Conservation (phyloP, 1,140 invertebrate genomes). For the Zaprionus davidi region DNA sequence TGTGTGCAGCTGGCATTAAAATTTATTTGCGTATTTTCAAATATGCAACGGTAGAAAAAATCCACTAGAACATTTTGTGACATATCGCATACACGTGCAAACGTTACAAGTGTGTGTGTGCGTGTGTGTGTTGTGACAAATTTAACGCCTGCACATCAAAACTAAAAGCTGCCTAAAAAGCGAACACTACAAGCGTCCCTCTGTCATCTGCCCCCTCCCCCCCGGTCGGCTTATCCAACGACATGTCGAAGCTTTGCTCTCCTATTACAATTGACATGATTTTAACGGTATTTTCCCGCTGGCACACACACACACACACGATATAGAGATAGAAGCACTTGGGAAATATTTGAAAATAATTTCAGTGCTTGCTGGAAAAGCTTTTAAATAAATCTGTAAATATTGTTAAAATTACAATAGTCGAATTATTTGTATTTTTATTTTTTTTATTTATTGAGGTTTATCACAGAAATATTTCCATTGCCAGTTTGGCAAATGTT, state of each 20-base stretch:
- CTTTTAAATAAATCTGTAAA: slow-evolving; percentile 3
- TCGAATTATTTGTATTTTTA: background rate
- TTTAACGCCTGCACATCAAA: slow-evolving; percentile 71
- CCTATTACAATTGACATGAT: slow-evolving; percentile 67
- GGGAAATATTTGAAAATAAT: background rate
- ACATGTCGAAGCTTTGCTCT: slow-evolving; percentile 51
- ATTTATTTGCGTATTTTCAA: slow-evolving; percentile 71
- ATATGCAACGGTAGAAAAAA: slow-evolving; percentile 48
- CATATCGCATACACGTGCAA: slow-evolving; percentile 20
- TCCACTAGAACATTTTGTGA: slow-evolving; percentile 38
- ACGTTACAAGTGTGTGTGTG: background rate
- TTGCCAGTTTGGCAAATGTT: background rate
- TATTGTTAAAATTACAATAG: background rate
- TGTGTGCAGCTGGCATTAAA: slow-evolving; percentile 65
- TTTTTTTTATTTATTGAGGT: background rate
- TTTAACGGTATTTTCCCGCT: slow-evolving; percentile 55
- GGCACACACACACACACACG: background rate
- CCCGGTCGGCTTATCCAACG: slow-evolving; percentile 49
- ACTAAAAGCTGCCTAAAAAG: slow-evolving; percentile 63
- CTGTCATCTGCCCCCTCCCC: background rate
- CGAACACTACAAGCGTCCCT: slow-evolving; percentile 7
- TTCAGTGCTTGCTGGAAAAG: background rate
- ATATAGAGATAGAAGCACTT: background rate
- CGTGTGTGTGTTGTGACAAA: slow-evolving; percentile 57
- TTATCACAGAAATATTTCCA: background rate